These are phyloP conservation scores for Rynchops niger DNA, from an alignment of 2,113 vertebrate species.

Conservation along the genomic window DNA sequence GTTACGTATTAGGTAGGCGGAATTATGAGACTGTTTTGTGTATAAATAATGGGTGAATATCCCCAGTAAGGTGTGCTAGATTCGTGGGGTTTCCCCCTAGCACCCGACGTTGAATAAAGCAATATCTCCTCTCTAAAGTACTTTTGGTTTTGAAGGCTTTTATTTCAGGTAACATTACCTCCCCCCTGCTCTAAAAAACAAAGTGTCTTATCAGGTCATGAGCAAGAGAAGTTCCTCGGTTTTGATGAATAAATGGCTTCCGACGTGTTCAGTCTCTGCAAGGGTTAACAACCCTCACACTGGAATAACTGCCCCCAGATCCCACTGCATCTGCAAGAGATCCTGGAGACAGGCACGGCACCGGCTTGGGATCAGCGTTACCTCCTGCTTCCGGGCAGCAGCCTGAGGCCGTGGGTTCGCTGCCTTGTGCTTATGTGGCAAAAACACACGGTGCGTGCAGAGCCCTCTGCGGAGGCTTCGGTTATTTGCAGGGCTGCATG, in stretches of 20 bases:
- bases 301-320: neutral
- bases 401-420: too few species aligned
- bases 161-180: neutral
- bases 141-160: too few species aligned
- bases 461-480: rapidly evolving
- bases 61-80: too few species aligned
- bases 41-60: too few species aligned
- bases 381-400: neutral
- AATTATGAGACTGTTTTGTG: too few species aligned
- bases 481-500: neutral
- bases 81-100: too few species aligned
- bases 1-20: too few species aligned
- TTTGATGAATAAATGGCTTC: neutral
- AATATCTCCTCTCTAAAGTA: too few species aligned
- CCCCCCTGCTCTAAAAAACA: neutral
- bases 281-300: neutral
- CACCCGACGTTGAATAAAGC: too few species aligned
- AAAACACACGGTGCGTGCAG: too few species aligned
- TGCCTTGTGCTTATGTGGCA: too few species aligned
- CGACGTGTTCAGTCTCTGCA: neutral
- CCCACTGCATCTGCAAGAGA: rapidly evolving
- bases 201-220: neutral
- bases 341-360: neutral
- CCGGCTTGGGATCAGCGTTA: rapidly evolving
- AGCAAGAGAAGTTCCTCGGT: neutral